Evolutionary conservation across 2,797 vertebrate genomes (phyloP).

Genomic region (Takifugu ocellatus): DNA sequence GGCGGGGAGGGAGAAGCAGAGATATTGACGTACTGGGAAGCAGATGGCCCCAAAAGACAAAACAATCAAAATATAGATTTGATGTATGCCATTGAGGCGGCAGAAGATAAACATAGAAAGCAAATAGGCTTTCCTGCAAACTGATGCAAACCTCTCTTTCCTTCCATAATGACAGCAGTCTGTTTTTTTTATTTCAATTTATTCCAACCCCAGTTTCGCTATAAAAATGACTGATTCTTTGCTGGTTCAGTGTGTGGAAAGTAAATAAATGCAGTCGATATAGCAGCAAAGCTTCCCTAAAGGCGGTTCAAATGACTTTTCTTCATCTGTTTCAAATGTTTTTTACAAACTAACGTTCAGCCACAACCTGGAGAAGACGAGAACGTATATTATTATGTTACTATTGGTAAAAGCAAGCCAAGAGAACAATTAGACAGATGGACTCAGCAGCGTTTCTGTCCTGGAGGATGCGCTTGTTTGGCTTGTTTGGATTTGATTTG

Average conservation of each 20-base stretch:
- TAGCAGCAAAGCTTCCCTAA: too few species aligned
- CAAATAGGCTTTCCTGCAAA: constrained; percentile 10
- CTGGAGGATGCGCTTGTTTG: constrained; percentile 50
- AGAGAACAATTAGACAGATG: neutral
- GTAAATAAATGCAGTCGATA: too few species aligned
- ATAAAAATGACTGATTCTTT: constrained; percentile 10
- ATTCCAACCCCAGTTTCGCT: constrained; percentile 14
- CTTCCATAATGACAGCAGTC: constrained; percentile 16
- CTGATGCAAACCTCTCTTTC: constrained; percentile 7
- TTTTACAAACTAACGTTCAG: too few species aligned
- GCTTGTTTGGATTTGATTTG: constrained; percentile 50
- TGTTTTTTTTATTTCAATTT: constrained; percentile 8
- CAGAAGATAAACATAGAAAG: constrained; percentile 25
- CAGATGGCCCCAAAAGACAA: constrained; percentile 19
- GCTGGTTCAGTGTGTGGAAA: constrained; percentile 2
- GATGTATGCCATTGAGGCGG: neutral
- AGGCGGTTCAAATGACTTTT: too few species aligned
- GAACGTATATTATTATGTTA: too few species aligned
- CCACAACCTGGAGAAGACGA: too few species aligned
- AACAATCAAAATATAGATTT: constrained; percentile 9
- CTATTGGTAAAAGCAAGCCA: neutral
- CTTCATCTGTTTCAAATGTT: too few species aligned
- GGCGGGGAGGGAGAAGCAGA: neutral
- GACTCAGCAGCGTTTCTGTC: constrained; percentile 28
- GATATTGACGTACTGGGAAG: constrained; percentile 8